Evolutionary conservation across 1,140 invertebrate species (phyloP).

Genomic region (Drosophila jambulina): DNA sequence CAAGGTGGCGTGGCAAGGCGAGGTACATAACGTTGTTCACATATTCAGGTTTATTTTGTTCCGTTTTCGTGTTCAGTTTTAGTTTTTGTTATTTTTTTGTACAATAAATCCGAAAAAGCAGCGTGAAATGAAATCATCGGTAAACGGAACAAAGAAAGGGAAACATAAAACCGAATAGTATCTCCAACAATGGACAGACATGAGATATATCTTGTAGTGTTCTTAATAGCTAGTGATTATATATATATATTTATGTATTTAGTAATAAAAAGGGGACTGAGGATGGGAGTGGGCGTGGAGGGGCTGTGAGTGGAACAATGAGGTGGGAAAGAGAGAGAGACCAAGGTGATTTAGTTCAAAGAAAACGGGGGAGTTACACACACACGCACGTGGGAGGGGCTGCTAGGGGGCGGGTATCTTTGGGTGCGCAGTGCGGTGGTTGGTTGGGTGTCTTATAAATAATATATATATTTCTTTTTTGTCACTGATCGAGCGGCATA

Average conservation of each 20-base stretch:
- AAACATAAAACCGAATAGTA: slow-evolving; percentile 78
- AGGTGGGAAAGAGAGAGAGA: slow-evolving; percentile 8
- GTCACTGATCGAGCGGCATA: slow-evolving; percentile 31
- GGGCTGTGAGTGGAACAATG: slow-evolving; percentile 16
- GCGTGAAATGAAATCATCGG: slow-evolving; percentile 84
- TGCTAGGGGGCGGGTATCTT: slow-evolving; percentile 10
- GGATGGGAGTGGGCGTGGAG: not conserved
- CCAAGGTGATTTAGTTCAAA: slow-evolving; percentile 9
- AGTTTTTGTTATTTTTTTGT: slow-evolving; percentile 37
- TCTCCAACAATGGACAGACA: slow-evolving; percentile 74
- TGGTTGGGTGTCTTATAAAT: slow-evolving; percentile 15
- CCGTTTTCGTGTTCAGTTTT: slow-evolving; percentile 28
- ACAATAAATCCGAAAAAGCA: slow-evolving; percentile 85
- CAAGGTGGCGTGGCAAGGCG: slow-evolving; percentile 47
- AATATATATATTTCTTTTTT: not conserved
- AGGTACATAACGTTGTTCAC: slow-evolving; percentile 35
- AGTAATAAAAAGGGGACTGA: slow-evolving; percentile 5
- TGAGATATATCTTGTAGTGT: slow-evolving; percentile 54
- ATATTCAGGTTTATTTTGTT: slow-evolving; percentile 30
- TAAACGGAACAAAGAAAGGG: slow-evolving; percentile 82
- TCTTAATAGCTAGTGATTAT: slow-evolving; percentile 66
- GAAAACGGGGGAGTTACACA: slow-evolving; percentile 20
- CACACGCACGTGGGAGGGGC: slow-evolving; percentile 33
- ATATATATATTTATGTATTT: slow-evolving; percentile 17
- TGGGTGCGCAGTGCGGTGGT: slow-evolving; percentile 35